Percentiles rank a stretch among this genome's conserved stretches.
Evolutionary conservation across 2,113 vertebrate genomes (phyloP).

Genomic region (Calyptomena viridis): DNA sequence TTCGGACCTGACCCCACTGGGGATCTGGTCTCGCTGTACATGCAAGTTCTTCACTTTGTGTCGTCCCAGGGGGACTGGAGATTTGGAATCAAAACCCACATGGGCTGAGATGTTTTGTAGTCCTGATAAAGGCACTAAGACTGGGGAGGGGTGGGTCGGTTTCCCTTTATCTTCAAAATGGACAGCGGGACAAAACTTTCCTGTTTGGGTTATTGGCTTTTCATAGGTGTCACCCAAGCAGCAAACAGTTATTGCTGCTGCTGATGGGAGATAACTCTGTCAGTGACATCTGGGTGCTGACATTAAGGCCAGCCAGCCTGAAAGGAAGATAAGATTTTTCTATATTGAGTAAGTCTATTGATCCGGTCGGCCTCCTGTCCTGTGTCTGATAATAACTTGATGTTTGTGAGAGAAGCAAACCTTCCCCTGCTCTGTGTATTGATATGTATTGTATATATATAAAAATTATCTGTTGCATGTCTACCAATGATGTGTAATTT

Average conservation of each 20-base stretch:
- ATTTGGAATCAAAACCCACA: neutral
- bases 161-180: neutral
- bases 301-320: neutral
- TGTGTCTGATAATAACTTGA: neutral
- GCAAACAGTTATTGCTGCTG: neutral
- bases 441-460: too few relatives aligned
- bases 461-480: neutral
- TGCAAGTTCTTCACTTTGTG: neutral
- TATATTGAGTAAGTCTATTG: conserved; percentile 55
- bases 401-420: neutral
- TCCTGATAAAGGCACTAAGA: neutral
- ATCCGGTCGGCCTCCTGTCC: conserved; percentile 43
- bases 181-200: neutral
- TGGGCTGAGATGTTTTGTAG: rapidly evolving
- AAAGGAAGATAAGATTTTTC: conserved; percentile 43
- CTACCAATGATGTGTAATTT: neutral
- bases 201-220: conserved; percentile 2
- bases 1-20: neutral
- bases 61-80: neutral
- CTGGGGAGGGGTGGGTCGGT: rapidly evolving
- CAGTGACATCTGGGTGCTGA: conserved; percentile 56
- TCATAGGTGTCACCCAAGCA: neutral
- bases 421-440: neutral
- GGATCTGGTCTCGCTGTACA: neutral
- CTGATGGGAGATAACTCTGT: conserved; percentile 43